Conservation (phyloP, 2,797 vertebrate genomes). For the Phalloptychus januarius region DNA sequence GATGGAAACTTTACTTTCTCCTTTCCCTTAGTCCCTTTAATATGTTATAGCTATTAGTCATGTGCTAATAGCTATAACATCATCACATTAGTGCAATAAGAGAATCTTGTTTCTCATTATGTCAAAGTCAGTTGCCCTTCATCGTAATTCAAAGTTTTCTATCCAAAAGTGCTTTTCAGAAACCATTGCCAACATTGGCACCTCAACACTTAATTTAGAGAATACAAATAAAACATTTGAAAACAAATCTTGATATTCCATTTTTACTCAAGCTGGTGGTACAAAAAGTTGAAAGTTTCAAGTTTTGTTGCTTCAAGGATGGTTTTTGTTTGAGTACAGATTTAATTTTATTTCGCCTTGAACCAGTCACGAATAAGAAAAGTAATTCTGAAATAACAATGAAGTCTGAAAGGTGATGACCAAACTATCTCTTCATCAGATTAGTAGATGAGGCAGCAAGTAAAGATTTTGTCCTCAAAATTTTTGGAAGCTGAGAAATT, state of each 20-base stretch:
- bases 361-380: not conserved
- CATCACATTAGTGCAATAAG: constrained; percentile 4
- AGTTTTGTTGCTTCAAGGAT: not conserved
- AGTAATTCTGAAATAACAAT: not conserved
- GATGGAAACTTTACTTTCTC: constrained; percentile 49
- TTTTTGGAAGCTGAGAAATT: not conserved
- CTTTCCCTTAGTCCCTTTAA: constrained; percentile 46
- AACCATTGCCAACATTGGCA: not conserved
- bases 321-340: not conserved
- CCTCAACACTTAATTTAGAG: not conserved
- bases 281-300: not conserved
- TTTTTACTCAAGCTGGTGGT: not conserved
- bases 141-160: constrained; percentile 11
- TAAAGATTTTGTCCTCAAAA: not conserved
- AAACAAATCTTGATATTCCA: not conserved
- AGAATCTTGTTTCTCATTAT: not conserved
- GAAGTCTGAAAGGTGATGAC: not conserved
- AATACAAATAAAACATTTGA: not conserved
- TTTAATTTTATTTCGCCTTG: not conserved
- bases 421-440: no score
- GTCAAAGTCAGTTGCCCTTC: constrained; percentile 1
- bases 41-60: constrained; percentile 44
- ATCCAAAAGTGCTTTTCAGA: not conserved
- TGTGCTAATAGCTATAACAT: constrained; percentile 10
- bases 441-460: not conserved